Evolutionary conservation across 2,797 vertebrate species (phyloP).

Genomic region (Loris lydekkerianus): DNA sequence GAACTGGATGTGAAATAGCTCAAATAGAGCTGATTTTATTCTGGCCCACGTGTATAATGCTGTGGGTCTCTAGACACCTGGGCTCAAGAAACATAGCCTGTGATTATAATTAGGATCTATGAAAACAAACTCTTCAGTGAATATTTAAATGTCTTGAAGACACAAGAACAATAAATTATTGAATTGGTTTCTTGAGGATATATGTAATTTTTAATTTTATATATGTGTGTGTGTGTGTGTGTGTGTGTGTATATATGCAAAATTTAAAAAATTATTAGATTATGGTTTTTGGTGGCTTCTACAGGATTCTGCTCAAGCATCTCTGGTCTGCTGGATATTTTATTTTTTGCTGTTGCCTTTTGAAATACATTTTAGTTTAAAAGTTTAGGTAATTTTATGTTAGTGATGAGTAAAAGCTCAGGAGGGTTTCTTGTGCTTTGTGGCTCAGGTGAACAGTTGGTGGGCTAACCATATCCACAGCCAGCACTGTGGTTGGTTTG

Average conservation of each 20-base stretch:
- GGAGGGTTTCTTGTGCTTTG: neutral
- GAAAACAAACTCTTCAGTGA: slow-evolving; percentile 41
- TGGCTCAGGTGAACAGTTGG: neutral
- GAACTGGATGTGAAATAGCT: slow-evolving; percentile 41
- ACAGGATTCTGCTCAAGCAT: neutral
- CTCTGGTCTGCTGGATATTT: slow-evolving; percentile 34
- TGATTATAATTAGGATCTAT: neutral
- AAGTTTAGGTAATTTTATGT: slow-evolving; percentile 1
- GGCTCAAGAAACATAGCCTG: slow-evolving; percentile 1
- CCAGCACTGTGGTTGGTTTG: neutral
- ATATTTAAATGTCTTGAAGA: neutral
- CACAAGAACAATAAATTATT: neutral
- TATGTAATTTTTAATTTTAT: neutral
- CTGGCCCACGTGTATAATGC: neutral
- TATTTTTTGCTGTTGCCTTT: slow-evolving; percentile 36
- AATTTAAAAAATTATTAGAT: slow-evolving; percentile 19
- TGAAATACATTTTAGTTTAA: slow-evolving; percentile 10
- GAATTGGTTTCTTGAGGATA: slow-evolving; percentile 30
- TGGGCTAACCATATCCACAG: neutral
- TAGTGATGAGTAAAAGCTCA: slow-evolving; percentile 4
- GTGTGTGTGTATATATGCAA: neutral
- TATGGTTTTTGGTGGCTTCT: neutral
- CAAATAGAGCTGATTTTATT: neutral
- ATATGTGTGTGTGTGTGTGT: no score
- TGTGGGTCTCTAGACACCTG: neutral